These are phyloP conservation scores for Noctilio leporinus DNA, from an alignment of 2,113 vertebrate species.

Conservation along the genomic window DNA sequence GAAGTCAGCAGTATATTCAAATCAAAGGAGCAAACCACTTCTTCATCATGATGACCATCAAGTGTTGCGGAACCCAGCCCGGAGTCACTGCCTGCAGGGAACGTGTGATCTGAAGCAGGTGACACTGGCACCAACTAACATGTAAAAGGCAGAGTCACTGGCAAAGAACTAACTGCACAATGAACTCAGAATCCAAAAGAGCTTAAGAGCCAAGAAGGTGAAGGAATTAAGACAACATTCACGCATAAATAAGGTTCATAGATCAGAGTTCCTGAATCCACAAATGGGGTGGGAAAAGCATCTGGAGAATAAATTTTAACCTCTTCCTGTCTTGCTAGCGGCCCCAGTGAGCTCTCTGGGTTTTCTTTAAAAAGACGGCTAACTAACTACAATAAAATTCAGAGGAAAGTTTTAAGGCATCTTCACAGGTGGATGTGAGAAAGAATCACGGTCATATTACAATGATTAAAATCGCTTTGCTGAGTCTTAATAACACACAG, in stretches of 20 bases:
- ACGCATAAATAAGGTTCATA: background rate
- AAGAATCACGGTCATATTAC: background rate
- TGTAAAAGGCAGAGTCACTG: background rate
- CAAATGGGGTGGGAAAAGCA: background rate
- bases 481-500: slow-evolving; percentile 2
- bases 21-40: slow-evolving; percentile 1
- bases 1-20: background rate
- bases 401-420: background rate
- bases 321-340: background rate
- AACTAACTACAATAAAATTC: slow-evolving; percentile 37
- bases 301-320: background rate
- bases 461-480: background rate
- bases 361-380: slow-evolving; percentile 33
- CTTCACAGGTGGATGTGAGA: slow-evolving; percentile 22
- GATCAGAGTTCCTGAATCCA: background rate
- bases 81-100: background rate
- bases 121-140: background rate
- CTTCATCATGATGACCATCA: background rate
- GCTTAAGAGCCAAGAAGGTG: background rate
- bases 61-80: background rate
- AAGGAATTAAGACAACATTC: background rate
- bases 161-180: background rate
- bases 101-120: background rate
- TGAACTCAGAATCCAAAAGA: background rate
- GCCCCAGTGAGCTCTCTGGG: background rate